Evolutionary conservation across 2,797 vertebrate genomes (phyloP).

Genomic region (Parauchenoglanis ngamensis): DNA sequence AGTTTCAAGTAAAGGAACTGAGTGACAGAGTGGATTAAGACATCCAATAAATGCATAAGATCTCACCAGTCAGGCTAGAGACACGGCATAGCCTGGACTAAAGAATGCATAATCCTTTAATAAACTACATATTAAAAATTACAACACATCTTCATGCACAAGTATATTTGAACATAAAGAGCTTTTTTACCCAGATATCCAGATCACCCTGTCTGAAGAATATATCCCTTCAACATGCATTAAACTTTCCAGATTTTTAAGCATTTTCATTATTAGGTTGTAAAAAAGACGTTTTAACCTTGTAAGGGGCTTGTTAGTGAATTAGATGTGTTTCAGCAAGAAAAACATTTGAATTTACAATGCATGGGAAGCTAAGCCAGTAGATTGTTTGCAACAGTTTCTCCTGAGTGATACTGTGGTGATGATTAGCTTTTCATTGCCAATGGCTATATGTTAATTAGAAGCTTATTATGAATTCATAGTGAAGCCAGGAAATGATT

Average conservation of each 20-base stretch:
- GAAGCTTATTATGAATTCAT: constrained; percentile 23
- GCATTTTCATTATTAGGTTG: neutral
- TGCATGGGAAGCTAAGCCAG: neutral
- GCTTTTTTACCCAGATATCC: neutral
- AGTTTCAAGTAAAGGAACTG: constrained; percentile 70
- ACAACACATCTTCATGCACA: neutral
- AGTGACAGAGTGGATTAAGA: constrained; percentile 66
- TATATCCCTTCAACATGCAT: neutral
- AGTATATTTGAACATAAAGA: neutral
- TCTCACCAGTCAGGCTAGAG: neutral
- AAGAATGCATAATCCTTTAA: neutral
- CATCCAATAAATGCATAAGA: neutral
- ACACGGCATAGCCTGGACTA: neutral
- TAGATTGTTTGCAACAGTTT: constrained; percentile 15
- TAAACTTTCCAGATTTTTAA: neutral
- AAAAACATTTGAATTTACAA: neutral
- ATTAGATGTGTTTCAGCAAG: neutral
- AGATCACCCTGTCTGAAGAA: neutral
- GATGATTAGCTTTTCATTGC: constrained; percentile 28
- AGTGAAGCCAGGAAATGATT: constrained; percentile 17
- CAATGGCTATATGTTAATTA: constrained; percentile 29
- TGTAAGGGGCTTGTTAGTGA: neutral
- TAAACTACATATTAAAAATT: neutral
- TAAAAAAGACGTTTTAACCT: neutral
- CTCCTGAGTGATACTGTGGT: neutral